A percentile compares a stretch with the other conserved stretches of the same genome.
These are phyloP conservation scores for Sipha flava DNA, from an alignment of 1,140 invertebrate species.

Conservation along the genomic window DNA sequence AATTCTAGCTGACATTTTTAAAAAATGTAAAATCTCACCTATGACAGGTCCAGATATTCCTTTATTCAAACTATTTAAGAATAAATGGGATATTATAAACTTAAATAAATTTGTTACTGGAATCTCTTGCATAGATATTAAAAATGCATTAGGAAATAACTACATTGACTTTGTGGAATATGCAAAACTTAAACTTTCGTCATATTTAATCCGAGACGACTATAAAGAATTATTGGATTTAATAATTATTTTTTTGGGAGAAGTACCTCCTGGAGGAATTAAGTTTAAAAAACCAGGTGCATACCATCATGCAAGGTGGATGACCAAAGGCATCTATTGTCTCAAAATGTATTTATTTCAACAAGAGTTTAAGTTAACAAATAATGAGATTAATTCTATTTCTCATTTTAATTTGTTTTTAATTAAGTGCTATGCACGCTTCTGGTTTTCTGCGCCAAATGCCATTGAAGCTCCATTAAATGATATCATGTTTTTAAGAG, in stretches of 20 bases:
- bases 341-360: conserved; percentile 36
- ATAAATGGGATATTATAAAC: conserved; percentile 29
- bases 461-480: too few species aligned
- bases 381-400: not conserved
- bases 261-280: not conserved
- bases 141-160: not conserved
- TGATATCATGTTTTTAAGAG: too few species aligned
- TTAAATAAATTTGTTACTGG: conserved; percentile 4
- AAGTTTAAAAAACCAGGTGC: conserved; percentile 21
- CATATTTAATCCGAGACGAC: conserved; percentile 6
- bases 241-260: conserved; percentile 16
- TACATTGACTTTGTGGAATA: not conserved
- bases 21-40: conserved; percentile 8
- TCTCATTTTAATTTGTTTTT: not conserved
- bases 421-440: too few species aligned
- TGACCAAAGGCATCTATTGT: conserved; percentile 36
- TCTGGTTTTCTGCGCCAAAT: too few species aligned
- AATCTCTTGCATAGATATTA: conserved; percentile 8
- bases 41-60: conserved; percentile 33
- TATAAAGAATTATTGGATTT: conserved; percentile 33
- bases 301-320: conserved; percentile 31
- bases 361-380: conserved; percentile 6
- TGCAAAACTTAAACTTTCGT: not conserved
- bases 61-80: conserved; percentile 35
- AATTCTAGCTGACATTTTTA: conserved; percentile 33